Base-by-base conservation (phyloP, 2,113 vertebrate genomes). In the Amphiprion percula region DNA sequence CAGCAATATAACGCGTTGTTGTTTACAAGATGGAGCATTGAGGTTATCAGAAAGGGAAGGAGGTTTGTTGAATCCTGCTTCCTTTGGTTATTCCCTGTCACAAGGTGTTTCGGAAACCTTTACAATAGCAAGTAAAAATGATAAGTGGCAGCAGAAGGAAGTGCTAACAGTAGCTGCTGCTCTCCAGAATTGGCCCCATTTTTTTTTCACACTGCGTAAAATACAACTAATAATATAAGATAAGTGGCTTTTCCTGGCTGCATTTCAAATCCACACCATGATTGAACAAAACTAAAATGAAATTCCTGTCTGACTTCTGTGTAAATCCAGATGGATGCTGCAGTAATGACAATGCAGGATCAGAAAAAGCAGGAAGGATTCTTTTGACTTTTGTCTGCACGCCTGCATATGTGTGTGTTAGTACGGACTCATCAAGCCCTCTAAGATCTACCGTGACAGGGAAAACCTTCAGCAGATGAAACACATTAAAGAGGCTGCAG, bases 381-480 rank as follows among this genome's bases (percentile, higher is more conserved):
- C 9, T 67, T 52, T 49, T 33, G 46, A 37, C n/a, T 4, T 52
- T 15, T 9, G 49, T 49, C 39, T 33, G 62, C 30, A 41, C 49
- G 6, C 56, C 16, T 69, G 14, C 66, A 60, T 61, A 46, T 63
- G 54, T 46, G 37, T 61, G 53, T 54, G 75, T 79, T 50, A 68
- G 61, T 17, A 1, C 4, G 26, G 52, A 50, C 41, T 46, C 46
- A 75, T 53, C 81, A 72, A 26, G 66, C 80, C 70, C 79, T 87
- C 73, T 50, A n/a, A 85, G 81, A 67, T 85, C 81, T 85, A 71
- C 60, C 50, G 39, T 91, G 88, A 90, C 85, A 85, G 87, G 83
- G 82, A 87, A 81, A 85, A 84, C 82, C 87, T 79, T 74, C 74
- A 88, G 87, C 93, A 93, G 88, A 95, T 92, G 90, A 92, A 91